Conservation (phyloP, 2,888 invertebrate genomes). For the Pelosia muscerda region DNA sequence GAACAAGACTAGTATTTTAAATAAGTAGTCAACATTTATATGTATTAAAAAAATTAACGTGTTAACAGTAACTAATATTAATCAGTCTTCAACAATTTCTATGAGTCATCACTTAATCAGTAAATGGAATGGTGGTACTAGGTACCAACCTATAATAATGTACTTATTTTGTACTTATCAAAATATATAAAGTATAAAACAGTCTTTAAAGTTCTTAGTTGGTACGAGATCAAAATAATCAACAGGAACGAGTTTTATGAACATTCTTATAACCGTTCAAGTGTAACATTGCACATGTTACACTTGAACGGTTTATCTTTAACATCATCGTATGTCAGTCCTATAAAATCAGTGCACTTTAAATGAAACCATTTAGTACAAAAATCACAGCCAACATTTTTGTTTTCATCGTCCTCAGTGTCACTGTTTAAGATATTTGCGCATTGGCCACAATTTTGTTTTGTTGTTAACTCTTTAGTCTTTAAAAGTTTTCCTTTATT, state of each 20-base stretch:
- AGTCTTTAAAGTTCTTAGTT: slow-evolving; percentile 17
- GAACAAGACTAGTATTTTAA: neutral
- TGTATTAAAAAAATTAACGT: slow-evolving; percentile 12
- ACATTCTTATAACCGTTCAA: too few species aligned
- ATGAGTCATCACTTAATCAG: too few species aligned
- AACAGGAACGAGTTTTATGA: too few species aligned
- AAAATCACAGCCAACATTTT: slow-evolving; percentile 26
- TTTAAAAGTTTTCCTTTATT: slow-evolving; percentile 21
- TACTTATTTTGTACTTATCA: too few species aligned
- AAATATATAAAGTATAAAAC: neutral
- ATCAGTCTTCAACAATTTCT: neutral
- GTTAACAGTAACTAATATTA: slow-evolving; percentile 17
- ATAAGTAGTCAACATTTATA: slow-evolving; percentile 16
- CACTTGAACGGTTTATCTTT: slow-evolving; percentile 20
- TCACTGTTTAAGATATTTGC: slow-evolving; percentile 22
- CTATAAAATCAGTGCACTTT: slow-evolving; percentile 16
- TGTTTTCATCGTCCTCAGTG: slow-evolving; percentile 23
- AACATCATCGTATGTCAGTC: slow-evolving; percentile 18
- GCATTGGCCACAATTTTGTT: slow-evolving; percentile 21
- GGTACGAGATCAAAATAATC: too few species aligned
- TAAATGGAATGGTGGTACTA: too few species aligned
- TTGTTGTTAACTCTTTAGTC: slow-evolving; percentile 19
- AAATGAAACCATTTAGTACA: slow-evolving; percentile 24
- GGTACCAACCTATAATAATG: too few species aligned
- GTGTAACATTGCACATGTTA: slow-evolving; percentile 8